Base-by-base conservation (phyloP, 2,797 vertebrate genomes). In the Sardinella longiceps region DNA sequence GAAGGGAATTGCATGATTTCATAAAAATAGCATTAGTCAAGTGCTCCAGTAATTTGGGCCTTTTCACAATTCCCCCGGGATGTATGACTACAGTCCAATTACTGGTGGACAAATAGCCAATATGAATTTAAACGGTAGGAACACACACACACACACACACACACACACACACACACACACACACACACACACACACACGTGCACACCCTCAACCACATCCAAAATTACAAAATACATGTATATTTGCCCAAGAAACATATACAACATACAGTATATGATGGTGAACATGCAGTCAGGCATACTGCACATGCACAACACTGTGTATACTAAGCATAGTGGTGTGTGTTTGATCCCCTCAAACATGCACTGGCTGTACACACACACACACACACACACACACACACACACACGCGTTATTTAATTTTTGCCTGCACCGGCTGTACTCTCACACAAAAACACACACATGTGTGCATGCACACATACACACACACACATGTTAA, bases 1-100 rank as follows among this genome's bases (percentile, higher is more conserved):
- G 0, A 74, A 39, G 92, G 92, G 91, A 93, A 93, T 91, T 88
- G 90, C 91, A 89, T 89, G 89, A 91, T 92, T 92, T 90, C 89
- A 86, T 86, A 83, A 86, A 88, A 87, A 88, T 81, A 23, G 80
- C 85, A 90, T 89, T 90, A 92, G 90, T 89, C 86, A 89, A 91
- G 89, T 89, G 89, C 84, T 86, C 81, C 86, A 92, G 90, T 85
- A 85, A 85, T 81, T 84, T 87, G 60, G 33, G 50, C 28, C 56
- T 56, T 85, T 63, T 84, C 77, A 77, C 60, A 45, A 18, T 70
- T 86, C 87, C 82, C 81, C 45, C 5, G 60, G 84, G 87, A 87
- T 23, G 80, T 33, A 28, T 58, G 82, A 80, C 63, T 58, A 80
- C 53, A 81, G 81, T 87, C 81, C 53, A 83, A 87, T 89, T 86